Evolutionary conservation across 2,113 vertebrate genomes (phyloP), one percentile per base, ranked within the genome.

Genomic region (Ctenodactylus gundi): DNA sequence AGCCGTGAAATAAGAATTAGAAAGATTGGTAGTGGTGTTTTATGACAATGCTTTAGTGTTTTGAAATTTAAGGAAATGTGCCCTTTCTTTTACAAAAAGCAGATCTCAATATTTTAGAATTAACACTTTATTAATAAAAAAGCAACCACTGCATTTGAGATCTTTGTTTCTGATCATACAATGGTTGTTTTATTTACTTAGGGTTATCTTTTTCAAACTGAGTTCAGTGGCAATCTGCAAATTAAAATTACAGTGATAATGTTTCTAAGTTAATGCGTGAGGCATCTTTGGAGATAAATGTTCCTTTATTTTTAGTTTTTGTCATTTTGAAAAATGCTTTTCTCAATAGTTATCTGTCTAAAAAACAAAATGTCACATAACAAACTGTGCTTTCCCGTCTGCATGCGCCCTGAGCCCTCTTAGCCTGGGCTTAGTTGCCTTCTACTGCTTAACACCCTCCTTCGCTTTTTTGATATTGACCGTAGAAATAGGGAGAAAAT

Each of bases 201-300:
- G 51, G 34, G 62, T 88, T 88, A 82, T 75, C 39, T 77, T 41
- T 92, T 96, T 96, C 29, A 88, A 21, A 77, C 21, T 60, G 44
- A 31, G 1, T 64, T 49, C 39, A 13, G 34, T 70, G 73, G 60
- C 81, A 72, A 49, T 84, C 36, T 90, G 8, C 15, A 64, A 88
- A 80, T 18, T 41, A 41, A 78, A 94, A 94, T 85, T 60, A 23
- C 14, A 46, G 4, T 53, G 31, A 21, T 91, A 46, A 77, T 15
- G 75, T 95, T 90, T 92, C 60, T 78, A 94, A 94, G 55, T 62
- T 84, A n/a, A 25, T 25, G 39, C 18, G 21, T 46, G 67, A 95
- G 44, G 27, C 77, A 83, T 78, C 73, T 81, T 58, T 13, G 93
- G 91, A 94, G 82, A 89, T 81, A 73, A 68, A 70, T 51, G 31